phyloP scores from a whole-genome alignment of 1,140 invertebrate genomes.

The Metopolophium dirhodum region DNA sequence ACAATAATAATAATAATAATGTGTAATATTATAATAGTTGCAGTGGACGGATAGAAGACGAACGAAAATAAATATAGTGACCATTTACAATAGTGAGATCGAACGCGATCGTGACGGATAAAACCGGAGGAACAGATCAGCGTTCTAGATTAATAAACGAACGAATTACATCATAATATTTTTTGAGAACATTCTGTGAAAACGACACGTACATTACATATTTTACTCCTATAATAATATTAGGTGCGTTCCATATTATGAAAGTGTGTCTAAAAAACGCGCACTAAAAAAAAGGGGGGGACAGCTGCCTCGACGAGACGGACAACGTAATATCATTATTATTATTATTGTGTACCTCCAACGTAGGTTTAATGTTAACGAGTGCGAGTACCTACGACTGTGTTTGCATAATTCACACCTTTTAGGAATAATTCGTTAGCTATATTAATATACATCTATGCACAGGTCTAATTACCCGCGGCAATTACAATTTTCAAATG shows the following conservation, averaged over 20 bases:
- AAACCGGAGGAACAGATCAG: not conserved
- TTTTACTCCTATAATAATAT: not conserved
- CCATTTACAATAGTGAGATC: not conserved
- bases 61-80: not conserved
- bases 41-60: too few relatives aligned
- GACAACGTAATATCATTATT: not conserved
- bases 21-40: too few relatives aligned
- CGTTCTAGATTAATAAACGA: not conserved
- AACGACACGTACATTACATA: not conserved
- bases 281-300: too few relatives aligned
- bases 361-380: not conserved
- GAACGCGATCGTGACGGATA: not conserved
- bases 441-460: not conserved
- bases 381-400: not conserved
- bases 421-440: not conserved
- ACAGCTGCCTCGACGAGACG: not conserved
- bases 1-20: not conserved
- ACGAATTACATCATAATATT: not conserved
- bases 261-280: not conserved
- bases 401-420: constrained; percentile 42
- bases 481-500: not conserved
- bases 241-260: not conserved
- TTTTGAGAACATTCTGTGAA: not conserved
- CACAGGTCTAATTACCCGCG: not conserved
- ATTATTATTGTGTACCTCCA: too few relatives aligned